Base-by-base conservation (phyloP, 2,113 vertebrate genomes). In the Forbesichthys papilliferus region DNA sequence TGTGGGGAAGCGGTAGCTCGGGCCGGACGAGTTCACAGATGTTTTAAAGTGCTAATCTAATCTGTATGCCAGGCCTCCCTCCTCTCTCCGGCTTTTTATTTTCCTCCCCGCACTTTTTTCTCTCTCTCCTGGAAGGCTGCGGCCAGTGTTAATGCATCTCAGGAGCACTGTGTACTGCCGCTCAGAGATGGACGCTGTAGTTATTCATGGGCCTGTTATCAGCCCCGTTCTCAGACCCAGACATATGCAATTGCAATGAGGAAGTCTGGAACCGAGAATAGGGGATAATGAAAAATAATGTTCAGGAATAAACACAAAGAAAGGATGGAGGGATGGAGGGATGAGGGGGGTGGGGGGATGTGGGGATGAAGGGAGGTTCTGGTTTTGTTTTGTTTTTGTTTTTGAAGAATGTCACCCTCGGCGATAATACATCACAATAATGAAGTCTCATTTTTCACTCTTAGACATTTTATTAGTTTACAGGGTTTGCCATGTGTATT, bases 21-120 rank as follows among this genome's bases (percentile, higher is more conserved):
- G 86, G 85, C 86, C 79, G 78, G 90, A 92, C 82, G 73, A 90
- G 81, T 87, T 87, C 86, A 86, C 93, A 94, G 91, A 92, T 94
- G 93, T 94, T 94, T 92, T 90, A 89, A 93, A 92, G 90, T 86
- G 88, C 89, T 90, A 92, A 92, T 92, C 91, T 93, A 89, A 93
- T 93, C 89, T 91, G 82, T 90, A 90, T 86, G 90, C 91, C 93
- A 92, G 92, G 90, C 89, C 84, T 91, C 82, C 78, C 65, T 72
- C 78, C 75, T 76, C 80, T 13, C 8, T 48, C 42, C 53, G 48
- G 61, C 67, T 64, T 74, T 66, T 47, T 57, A 66, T 60, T 51
- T 48, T 48, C 68, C 53, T 36, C 48, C 18, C 18, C 55, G 13
- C 20, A 47, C 18, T 12, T 60, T 73, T 89, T 77, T 71, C 56